Evolutionary conservation across 1,140 invertebrate genomes (phyloP).

Genomic region (Bombyx mori): ASM3026992v2 NC_085135.1:2510501-2511000

Average conservation of each 20-base stretch:
- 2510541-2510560: no score
- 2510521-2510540: no score
- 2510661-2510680: conserved; percentile 3
- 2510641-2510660: conserved; percentile 2
- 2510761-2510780: conserved; percentile 1
- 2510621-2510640: conserved; percentile 1
- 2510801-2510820: not conserved
- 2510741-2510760: conserved; percentile 2
- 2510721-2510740: conserved; percentile 2
- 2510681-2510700: conserved; percentile 1
- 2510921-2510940: conserved; percentile 1
- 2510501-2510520: no score
- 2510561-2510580: no score
- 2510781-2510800: no score
- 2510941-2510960: conserved; percentile 3
- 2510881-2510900: not conserved
- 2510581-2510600: no score
- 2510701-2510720: conserved; percentile 2
- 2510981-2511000: conserved; percentile 3
- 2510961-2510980: conserved; percentile 3
- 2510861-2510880: not conserved
- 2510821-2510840: conserved; percentile 3
- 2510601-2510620: no score
- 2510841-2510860: conserved; percentile 3
- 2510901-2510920: conserved; percentile 2